A percentile compares a stretch with the other conserved stretches of the same genome.
These are phyloP conservation scores for Nemotelus pantherinus DNA, from an alignment of 2,888 invertebrate species.

Conservation along the genomic window DNA sequence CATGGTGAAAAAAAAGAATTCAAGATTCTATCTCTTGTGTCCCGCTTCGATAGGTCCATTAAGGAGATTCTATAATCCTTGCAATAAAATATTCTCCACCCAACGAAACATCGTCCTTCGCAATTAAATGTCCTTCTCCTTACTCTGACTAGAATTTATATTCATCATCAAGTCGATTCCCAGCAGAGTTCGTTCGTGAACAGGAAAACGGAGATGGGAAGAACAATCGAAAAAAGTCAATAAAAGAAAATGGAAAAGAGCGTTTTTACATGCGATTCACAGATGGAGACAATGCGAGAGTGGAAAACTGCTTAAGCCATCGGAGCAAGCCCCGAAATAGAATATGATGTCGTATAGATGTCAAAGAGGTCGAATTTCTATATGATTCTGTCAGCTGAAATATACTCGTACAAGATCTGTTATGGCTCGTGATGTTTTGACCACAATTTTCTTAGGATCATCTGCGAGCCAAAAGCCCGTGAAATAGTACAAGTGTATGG, in stretches of 20 bases:
- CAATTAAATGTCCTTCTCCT: conserved; percentile 34
- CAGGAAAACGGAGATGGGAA: not conserved
- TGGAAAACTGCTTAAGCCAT: conserved; percentile 11
- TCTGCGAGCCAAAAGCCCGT: conserved; percentile 36
- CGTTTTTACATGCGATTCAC: conserved; percentile 35
- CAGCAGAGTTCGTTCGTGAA: conserved; percentile 25
- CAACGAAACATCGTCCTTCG: conserved; percentile 32
- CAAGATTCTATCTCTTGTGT: not conserved
- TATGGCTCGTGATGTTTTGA: conserved; percentile 41
- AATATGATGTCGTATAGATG: conserved; percentile 40
- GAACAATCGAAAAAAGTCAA: conserved; percentile 24
- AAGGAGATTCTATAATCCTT: conserved; percentile 37
- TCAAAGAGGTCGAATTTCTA: conserved; percentile 40
- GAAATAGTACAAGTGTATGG: conserved; percentile 31
- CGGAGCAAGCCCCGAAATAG: conserved; percentile 18
- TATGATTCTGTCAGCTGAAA: conserved; percentile 20
- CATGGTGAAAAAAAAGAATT: not conserved
- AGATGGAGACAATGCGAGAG: not conserved
- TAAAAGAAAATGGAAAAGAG: conserved; percentile 34
- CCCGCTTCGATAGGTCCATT: not conserved
- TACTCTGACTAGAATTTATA: conserved; percentile 37
- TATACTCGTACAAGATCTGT: not conserved
- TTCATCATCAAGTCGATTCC: conserved; percentile 40
- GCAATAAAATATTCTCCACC: conserved; percentile 34
- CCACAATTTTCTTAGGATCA: conserved; percentile 41